phyloP scores from a whole-genome alignment of 1,140 invertebrate species.

The Homalodisca vitripennis region DNA sequence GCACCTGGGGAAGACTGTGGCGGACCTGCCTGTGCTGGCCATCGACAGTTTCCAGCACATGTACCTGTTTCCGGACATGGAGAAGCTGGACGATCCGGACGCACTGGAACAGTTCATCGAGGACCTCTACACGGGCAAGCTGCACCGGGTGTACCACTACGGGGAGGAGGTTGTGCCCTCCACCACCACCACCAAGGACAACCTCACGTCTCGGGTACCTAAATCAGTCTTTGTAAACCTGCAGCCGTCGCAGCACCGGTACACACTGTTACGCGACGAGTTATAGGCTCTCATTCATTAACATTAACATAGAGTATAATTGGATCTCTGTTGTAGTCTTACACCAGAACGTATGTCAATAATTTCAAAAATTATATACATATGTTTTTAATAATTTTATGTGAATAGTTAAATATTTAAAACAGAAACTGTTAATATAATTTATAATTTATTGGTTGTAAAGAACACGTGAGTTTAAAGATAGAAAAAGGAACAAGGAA shows the following conservation, averaged over 20 bases:
- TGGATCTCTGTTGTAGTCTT: too few species aligned
- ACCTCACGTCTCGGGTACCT: slow-evolving; percentile 79
- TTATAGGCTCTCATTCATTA: too few species aligned
- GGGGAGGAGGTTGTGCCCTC: slow-evolving; percentile 70
- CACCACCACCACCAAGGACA: slow-evolving; percentile 38
- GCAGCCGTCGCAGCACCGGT: slow-evolving; percentile 93
- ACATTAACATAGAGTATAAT: too few species aligned
- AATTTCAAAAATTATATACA: too few species aligned
- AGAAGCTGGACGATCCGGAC: slow-evolving; percentile 75
- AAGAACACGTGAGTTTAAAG: too few species aligned
- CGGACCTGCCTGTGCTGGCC: slow-evolving; percentile 93
- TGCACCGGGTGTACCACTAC: slow-evolving; percentile 98
- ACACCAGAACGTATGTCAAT: too few species aligned
- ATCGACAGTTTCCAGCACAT: slow-evolving; percentile 99
- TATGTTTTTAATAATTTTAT: too few species aligned
- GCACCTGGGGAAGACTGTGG: slow-evolving; percentile 89
- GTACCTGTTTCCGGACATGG: slow-evolving; percentile 89
- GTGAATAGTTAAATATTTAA: too few species aligned
- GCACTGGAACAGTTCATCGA: slow-evolving; percentile 86
- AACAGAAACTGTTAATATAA: too few species aligned
- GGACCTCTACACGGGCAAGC: slow-evolving; percentile 93
- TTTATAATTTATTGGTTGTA: too few species aligned
- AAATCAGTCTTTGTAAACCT: slow-evolving; percentile 97
- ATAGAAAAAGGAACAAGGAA: too few species aligned
- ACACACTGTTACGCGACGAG: slow-evolving; percentile 66